Evolutionary conservation across 2,888 invertebrate genomes (phyloP).

Genomic region (Eledone cirrhosa): DNA sequence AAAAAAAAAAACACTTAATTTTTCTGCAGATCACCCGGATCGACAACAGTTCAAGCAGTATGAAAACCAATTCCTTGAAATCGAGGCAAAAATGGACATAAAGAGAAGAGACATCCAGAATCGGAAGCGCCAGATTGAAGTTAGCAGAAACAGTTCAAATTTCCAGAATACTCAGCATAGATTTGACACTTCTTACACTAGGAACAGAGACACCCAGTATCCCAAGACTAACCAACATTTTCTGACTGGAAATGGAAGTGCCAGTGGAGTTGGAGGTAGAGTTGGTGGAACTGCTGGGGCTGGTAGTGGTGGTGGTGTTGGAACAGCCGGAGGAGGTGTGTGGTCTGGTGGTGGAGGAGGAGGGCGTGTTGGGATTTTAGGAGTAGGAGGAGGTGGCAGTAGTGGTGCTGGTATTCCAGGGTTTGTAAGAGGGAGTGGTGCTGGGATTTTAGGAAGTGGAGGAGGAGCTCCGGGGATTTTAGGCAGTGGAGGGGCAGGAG

Average conservation of each 20-base stretch:
- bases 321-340: conserved; percentile 12
- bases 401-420: conserved; percentile 21
- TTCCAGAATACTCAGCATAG: not conserved
- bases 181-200: not conserved
- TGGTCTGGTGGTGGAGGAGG: not conserved
- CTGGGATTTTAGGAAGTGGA: not conserved
- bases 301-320: conserved; percentile 11
- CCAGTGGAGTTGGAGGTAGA: not conserved
- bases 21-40: conserved; percentile 79
- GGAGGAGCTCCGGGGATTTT: conserved; percentile 7
- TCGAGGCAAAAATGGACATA: conserved; percentile 64
- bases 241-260: not conserved
- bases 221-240: not conserved
- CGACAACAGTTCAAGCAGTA: conserved; percentile 75
- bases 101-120: conserved; percentile 51
- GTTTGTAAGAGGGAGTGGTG: not conserved
- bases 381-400: conserved; percentile 35
- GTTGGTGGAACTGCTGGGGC: conserved; percentile 29
- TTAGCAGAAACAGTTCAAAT: conserved; percentile 26
- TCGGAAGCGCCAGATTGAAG: conserved; percentile 44
- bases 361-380: conserved; percentile 29
- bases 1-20: not conserved
- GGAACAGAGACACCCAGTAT: not conserved
- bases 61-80: conserved; percentile 87
- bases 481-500: not conserved